These are phyloP conservation scores for Nannobrachium achirus DNA, from an alignment of 2,113 vertebrate species.

Conservation along the genomic window DNA sequence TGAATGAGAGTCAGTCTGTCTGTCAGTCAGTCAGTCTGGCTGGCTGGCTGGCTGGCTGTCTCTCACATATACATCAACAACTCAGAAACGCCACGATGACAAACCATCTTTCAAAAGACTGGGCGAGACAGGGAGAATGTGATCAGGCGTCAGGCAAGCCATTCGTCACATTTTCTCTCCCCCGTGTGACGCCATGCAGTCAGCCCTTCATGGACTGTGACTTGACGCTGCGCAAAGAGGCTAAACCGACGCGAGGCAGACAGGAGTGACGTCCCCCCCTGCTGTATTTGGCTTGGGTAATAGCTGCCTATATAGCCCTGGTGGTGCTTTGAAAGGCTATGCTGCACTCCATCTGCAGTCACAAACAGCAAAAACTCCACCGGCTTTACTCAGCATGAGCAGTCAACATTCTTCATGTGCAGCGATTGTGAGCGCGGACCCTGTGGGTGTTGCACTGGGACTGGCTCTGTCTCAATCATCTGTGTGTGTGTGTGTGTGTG, in stretches of 20 bases:
- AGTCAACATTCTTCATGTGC: constrained; percentile 59
- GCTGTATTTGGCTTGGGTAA: constrained; percentile 27
- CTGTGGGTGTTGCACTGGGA: constrained; percentile 52
- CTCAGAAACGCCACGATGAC: too few relatives aligned
- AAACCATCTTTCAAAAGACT: constrained; percentile 41
- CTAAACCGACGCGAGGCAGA: constrained; percentile 21
- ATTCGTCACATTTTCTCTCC: constrained; percentile 20
- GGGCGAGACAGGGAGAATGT: background rate
- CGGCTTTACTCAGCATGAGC: constrained; percentile 61
- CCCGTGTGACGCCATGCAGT: background rate
- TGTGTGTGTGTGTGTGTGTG: constrained; percentile 4
- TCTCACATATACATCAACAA: too few relatives aligned
- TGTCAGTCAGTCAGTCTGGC: too few relatives aligned
- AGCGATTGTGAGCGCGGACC: constrained; percentile 45
- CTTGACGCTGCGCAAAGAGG: background rate
- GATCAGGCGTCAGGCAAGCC: constrained; percentile 10
- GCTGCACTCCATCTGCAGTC: constrained; percentile 34
- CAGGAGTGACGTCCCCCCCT: constrained; percentile 17
- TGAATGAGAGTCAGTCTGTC: too few relatives aligned
- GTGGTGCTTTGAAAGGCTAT: constrained; percentile 40
- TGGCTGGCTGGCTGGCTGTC: too few relatives aligned
- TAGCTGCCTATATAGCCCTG: constrained; percentile 35
- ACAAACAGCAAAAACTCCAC: constrained; percentile 59
- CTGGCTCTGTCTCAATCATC: constrained; percentile 28
- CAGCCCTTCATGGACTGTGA: background rate